Conservation (phyloP, 2,888 invertebrate genomes). For the Onthophagus sagittarius region DNA sequence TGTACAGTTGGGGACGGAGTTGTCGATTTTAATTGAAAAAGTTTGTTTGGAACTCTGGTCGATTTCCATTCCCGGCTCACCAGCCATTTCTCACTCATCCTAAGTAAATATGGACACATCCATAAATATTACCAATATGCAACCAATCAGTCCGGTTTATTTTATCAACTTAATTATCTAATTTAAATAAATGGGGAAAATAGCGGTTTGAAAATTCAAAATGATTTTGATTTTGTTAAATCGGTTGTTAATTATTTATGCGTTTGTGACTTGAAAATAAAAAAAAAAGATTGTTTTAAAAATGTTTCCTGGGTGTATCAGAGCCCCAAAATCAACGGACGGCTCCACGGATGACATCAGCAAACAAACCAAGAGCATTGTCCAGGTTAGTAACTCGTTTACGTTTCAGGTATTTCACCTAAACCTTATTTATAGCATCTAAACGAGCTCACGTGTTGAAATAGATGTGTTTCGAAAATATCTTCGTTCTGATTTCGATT, state of each 20-base stretch:
- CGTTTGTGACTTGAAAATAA: background rate
- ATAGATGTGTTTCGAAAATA: background rate
- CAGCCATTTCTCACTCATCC: background rate
- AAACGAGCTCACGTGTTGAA: background rate
- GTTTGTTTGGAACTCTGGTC: background rate
- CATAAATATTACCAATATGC: background rate
- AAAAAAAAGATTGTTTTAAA: background rate
- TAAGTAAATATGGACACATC: background rate
- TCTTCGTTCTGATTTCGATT: background rate
- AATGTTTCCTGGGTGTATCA: slow-evolving; percentile 68
- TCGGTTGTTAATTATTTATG: background rate
- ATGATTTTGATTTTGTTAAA: background rate
- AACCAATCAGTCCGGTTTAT: background rate
- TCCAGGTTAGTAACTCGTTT: slow-evolving; percentile 56
- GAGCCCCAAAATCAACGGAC: slow-evolving; percentile 65
- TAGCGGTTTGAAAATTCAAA: background rate
- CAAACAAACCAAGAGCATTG: slow-evolving; percentile 64
- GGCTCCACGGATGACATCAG: slow-evolving; percentile 77
- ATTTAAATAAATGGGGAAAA: background rate
- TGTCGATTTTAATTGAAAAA: background rate
- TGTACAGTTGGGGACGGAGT: background rate
- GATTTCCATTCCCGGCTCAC: background rate
- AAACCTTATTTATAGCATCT: background rate
- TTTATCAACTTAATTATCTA: background rate
- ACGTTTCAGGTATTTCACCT: slow-evolving; percentile 9